These are phyloP conservation scores for Alauda arvensis DNA, from an alignment of 2,797 vertebrate genomes.

Conservation along the genomic window DNA sequence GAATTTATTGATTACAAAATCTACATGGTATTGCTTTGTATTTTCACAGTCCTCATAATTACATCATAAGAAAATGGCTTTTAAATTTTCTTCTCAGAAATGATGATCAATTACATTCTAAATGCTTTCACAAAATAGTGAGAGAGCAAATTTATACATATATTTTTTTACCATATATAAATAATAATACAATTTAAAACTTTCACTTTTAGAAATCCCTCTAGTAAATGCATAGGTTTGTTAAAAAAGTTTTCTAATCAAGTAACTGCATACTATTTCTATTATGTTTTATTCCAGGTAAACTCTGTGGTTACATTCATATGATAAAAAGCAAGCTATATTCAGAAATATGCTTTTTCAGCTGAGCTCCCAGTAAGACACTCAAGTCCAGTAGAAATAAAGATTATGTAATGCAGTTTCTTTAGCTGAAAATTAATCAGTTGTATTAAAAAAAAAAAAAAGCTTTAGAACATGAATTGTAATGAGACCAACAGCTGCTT, in stretches of 20 bases:
- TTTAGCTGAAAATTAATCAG: background rate
- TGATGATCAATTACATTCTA: constrained; percentile 35
- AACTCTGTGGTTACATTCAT: constrained; percentile 53
- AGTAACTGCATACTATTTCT: constrained; percentile 34
- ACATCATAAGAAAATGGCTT: constrained; percentile 58
- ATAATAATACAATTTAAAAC: constrained; percentile 48
- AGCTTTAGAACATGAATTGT: background rate
- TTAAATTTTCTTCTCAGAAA: constrained; percentile 56
- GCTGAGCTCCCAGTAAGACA: constrained; percentile 17
- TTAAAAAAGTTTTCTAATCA: constrained; percentile 54
- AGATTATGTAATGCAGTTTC: background rate
- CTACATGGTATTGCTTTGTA: constrained; percentile 54
- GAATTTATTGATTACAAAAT: constrained; percentile 28
- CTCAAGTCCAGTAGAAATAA: constrained; percentile 24
- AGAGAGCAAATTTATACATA: constrained; percentile 40
- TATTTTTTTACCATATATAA: constrained; percentile 49
- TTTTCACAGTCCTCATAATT: constrained; percentile 57
- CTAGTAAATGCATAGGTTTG: constrained; percentile 57
- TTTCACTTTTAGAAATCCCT: constrained; percentile 47
- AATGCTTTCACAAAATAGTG: constrained; percentile 44
- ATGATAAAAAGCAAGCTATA: constrained; percentile 20
- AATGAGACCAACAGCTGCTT: background rate
- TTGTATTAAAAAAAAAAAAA: background rate
- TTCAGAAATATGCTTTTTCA: constrained; percentile 23
- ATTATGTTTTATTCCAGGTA: constrained; percentile 11